Evolutionary conservation across 1,140 invertebrate genomes (phyloP).

Genomic region (Caenorhabditis inopinata): DNA sequence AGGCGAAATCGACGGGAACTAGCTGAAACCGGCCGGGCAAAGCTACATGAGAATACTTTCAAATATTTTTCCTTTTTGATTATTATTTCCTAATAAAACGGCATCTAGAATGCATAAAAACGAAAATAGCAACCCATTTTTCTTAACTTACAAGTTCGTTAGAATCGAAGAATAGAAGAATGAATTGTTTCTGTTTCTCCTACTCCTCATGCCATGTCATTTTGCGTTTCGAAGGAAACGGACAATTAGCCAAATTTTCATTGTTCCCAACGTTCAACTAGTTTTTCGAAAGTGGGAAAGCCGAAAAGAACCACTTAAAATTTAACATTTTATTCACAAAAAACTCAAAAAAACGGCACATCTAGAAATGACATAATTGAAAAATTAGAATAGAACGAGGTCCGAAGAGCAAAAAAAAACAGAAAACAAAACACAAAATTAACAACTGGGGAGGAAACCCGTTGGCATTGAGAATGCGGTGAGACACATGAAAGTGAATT

Average conservation of each 20-base stretch:
- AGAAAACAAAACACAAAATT: not conserved
- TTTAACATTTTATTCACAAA: not conserved
- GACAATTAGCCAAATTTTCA: not conserved
- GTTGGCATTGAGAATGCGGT: not conserved
- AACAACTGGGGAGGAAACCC: not conserved
- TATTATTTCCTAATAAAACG: too few relatives aligned
- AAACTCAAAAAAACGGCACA: not conserved
- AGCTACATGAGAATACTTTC: too few relatives aligned
- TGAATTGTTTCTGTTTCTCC: not conserved
- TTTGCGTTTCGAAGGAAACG: not conserved
- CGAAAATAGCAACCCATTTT: too few relatives aligned
- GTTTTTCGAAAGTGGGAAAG: not conserved
- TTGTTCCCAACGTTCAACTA: not conserved
- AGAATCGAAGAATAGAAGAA: not conserved
- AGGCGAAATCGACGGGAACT: too few relatives aligned
- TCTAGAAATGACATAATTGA: too few relatives aligned
- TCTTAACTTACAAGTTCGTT: not conserved
- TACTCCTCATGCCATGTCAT: not conserved
- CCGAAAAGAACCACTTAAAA: not conserved
- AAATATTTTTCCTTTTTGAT: too few relatives aligned
- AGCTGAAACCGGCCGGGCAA: too few relatives aligned
- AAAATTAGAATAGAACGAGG: too few relatives aligned
- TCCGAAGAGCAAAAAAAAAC: not conserved
- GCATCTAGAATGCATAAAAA: too few relatives aligned
- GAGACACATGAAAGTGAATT: too few relatives aligned